These are phyloP conservation scores for Eristalinus sepulchralis DNA, from an alignment of 2,888 invertebrate species.

Conservation along the genomic window DNA sequence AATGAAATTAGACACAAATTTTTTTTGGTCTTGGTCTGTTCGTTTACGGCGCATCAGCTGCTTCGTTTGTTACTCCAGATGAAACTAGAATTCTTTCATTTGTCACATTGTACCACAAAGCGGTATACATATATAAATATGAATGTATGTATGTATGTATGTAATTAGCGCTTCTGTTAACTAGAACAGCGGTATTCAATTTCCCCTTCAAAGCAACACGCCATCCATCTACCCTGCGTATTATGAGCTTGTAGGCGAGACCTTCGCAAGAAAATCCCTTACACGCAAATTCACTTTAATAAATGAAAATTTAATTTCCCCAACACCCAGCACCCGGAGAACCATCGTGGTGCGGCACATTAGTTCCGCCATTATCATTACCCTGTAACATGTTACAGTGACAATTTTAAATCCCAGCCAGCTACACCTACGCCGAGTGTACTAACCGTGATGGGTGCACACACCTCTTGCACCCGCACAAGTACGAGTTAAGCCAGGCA, in stretches of 20 bases:
- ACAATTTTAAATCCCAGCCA: conserved; percentile 62
- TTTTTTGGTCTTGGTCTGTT: too few relatives aligned
- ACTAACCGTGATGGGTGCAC: background rate
- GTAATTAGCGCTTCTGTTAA: background rate
- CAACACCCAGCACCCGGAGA: background rate
- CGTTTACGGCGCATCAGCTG: too few relatives aligned
- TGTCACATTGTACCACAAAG: background rate
- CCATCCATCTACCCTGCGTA: conserved; percentile 24
- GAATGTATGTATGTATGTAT: too few relatives aligned
- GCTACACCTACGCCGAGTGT: conserved; percentile 50
- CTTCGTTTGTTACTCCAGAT: too few relatives aligned
- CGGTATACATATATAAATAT: background rate
- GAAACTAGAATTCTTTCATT: too few relatives aligned
- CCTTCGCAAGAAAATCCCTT: conserved; percentile 53
- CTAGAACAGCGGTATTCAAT: background rate
- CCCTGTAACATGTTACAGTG: conserved; percentile 58
- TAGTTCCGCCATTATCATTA: conserved; percentile 69
- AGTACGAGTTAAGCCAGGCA: conserved; percentile 28
- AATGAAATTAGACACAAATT: background rate
- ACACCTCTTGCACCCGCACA: background rate
- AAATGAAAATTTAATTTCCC: conserved; percentile 68
- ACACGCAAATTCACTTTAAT: conserved; percentile 70
- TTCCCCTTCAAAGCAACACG: background rate
- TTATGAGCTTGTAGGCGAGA: conserved; percentile 46
- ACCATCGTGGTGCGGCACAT: conserved; percentile 25